Base-by-base conservation (phyloP, 2,888 invertebrate species). In the Corythucha ciliata region DNA sequence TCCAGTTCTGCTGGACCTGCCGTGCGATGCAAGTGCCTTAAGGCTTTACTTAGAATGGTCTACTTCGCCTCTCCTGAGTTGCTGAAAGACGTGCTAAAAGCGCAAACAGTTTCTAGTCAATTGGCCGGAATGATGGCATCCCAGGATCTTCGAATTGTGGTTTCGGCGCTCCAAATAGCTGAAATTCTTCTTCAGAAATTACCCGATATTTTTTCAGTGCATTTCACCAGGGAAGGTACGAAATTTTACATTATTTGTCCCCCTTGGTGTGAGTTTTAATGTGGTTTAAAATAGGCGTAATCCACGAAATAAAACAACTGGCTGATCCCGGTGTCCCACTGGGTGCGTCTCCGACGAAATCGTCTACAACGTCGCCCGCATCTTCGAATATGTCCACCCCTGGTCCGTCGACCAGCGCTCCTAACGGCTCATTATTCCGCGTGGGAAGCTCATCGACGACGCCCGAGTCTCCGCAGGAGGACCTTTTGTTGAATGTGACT, bases 121-220 rank as follows among this genome's bases (percentile, higher is more conserved):
- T 90, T 97, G 66, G 96, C 96, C 25, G 93, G 93, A 53, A 97
- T 97, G 94, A 81, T 97, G 79, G 93, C 94, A 1, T 94, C 94
- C 4, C 88, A 84, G 67, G 97, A 97, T 73, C 75, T 97, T 57
- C 81, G 93, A 64, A 93, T 97, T 65, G 92, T 96, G 36, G 94
- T 97, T 42, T 93, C 93, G 48, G 93, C 96, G 34, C 73, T 97
- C 46, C 97, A 98, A 72, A 86, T 98, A 79, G 92, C 93, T 4
- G 90, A 92, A 69, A 90, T 97, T 61, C 72, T 98, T 56, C 93
- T 97, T 89, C 86, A 89, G 68, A 93, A 96, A 65, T 72, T 98
- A 62, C 93, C 96, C 0, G 87, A 93, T 58, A 83, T 94, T 52
- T 98, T 97, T 74, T 86, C 84, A 42, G 83, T 89, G 54, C 92